Percentiles rank a stretch among this genome's conserved stretches.
These are phyloP conservation scores for Stegophylla sp. DNA, from an alignment of 2,888 invertebrate species.

Conservation along the genomic window DNA sequence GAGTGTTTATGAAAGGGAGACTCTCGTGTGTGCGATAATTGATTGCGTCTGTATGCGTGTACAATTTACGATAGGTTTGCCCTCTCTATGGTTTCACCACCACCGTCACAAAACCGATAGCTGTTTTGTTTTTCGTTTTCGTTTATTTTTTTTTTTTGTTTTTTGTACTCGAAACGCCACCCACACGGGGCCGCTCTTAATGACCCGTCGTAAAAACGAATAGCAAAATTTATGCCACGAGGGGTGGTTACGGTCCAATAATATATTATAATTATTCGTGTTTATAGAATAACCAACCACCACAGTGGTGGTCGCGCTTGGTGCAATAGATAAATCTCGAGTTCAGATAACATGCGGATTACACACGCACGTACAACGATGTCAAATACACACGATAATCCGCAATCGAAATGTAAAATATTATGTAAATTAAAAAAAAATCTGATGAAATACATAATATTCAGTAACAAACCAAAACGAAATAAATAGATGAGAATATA, in stretches of 20 bases:
- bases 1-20: conserved; percentile 59
- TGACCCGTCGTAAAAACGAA: conserved; percentile 55
- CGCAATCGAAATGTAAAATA: not conserved
- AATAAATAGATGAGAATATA: too few relatives aligned
- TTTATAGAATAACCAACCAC: conserved; percentile 9
- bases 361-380: not conserved
- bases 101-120: not conserved
- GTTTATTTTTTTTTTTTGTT: too few relatives aligned
- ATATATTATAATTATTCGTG: conserved; percentile 38
- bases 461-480: too few relatives aligned
- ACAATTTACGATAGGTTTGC: conserved; percentile 54
- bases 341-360: not conserved
- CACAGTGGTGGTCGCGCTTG: not conserved
- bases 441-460: not conserved
- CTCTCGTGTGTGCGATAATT: conserved; percentile 49
- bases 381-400: not conserved
- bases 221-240: conserved; percentile 34
- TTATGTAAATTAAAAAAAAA: not conserved
- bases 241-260: conserved; percentile 41
- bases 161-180: conserved; percentile 26
- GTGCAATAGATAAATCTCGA: not conserved
- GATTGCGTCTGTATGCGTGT: conserved; percentile 52
- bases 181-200: conserved; percentile 51
- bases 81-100: conserved; percentile 5
- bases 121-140: conserved; percentile 1